These are phyloP conservation scores for Channa argus DNA, from an alignment of 2,113 vertebrate species.

Conservation along the genomic window DNA sequence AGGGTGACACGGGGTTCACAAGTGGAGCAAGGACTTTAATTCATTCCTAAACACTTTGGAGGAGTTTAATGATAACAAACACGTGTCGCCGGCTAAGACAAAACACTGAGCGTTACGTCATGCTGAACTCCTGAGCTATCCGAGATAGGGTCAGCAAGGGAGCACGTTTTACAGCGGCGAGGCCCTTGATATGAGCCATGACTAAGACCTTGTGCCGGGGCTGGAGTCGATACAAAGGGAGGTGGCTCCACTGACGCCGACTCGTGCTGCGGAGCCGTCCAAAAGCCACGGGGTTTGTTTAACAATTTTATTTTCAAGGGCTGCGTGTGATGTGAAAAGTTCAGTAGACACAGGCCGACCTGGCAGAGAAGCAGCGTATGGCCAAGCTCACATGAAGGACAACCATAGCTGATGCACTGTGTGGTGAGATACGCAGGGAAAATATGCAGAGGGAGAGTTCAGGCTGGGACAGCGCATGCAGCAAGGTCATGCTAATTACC, in stretches of 20 bases:
- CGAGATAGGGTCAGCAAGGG: neutral
- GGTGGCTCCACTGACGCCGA: slow-evolving; percentile 24
- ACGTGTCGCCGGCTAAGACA: slow-evolving; percentile 67
- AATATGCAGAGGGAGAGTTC: slow-evolving; percentile 48
- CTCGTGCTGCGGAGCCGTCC: slow-evolving; percentile 40
- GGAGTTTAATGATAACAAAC: slow-evolving; percentile 75
- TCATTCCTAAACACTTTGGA: slow-evolving; percentile 69
- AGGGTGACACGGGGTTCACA: slow-evolving; percentile 61
- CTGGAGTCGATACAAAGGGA: slow-evolving; percentile 33
- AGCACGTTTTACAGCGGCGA: slow-evolving; percentile 25
- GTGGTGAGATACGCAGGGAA: slow-evolving; percentile 46
- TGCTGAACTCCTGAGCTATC: slow-evolving; percentile 45
- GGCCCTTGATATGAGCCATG: slow-evolving; percentile 46
- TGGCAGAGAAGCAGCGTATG: slow-evolving; percentile 54
- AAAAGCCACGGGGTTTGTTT: slow-evolving; percentile 51
- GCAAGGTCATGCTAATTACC: slow-evolving; percentile 21
- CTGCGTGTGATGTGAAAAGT: slow-evolving; percentile 61
- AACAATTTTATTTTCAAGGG: slow-evolving; percentile 52
- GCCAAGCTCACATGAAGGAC: slow-evolving; percentile 66
- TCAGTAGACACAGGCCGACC: slow-evolving; percentile 56
- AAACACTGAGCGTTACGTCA: slow-evolving; percentile 60
- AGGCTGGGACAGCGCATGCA: slow-evolving; percentile 29
- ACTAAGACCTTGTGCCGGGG: slow-evolving; percentile 23
- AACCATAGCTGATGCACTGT: slow-evolving; percentile 31
- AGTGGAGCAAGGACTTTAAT: slow-evolving; percentile 65